A percentile compares a stretch with the other conserved stretches of the same genome.
phyloP scores from a whole-genome alignment of 2,888 invertebrate species.

The Cerastis rubricosa region DNA sequence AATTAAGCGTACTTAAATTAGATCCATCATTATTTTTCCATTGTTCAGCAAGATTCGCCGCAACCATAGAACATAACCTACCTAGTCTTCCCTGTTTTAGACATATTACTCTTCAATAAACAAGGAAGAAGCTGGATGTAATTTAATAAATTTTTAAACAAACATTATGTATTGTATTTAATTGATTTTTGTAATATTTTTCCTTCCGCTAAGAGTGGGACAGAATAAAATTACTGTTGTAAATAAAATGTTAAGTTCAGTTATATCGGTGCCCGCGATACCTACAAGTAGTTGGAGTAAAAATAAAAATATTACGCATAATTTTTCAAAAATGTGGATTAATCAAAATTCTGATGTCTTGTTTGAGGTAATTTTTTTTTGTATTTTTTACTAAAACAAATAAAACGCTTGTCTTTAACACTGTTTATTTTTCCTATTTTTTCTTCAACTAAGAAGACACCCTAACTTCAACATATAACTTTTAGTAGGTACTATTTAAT shows the following conservation, averaged over 20 bases:
- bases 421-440: background rate
- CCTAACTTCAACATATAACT: background rate
- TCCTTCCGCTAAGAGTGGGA: slow-evolving; percentile 65
- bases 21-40: background rate
- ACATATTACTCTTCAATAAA: slow-evolving; percentile 63
- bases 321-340: slow-evolving; percentile 70
- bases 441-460: background rate
- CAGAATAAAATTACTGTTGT: slow-evolving; percentile 62
- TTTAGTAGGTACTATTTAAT: background rate
- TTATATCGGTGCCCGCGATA: slow-evolving; percentile 52
- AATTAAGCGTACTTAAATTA: background rate
- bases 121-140: slow-evolving; percentile 70
- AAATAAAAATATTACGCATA: slow-evolving; percentile 22
- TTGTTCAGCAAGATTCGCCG: slow-evolving; percentile 15
- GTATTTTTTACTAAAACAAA: background rate
- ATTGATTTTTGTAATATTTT: slow-evolving; percentile 73
- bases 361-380: slow-evolving; percentile 70
- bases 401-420: background rate
- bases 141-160: slow-evolving; percentile 70
- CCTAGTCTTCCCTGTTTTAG: slow-evolving; percentile 68
- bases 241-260: slow-evolving; percentile 61
- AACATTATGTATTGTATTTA: slow-evolving; percentile 61
- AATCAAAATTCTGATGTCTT: slow-evolving; percentile 71
- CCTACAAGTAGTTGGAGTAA: slow-evolving; percentile 50
- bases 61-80: background rate